Evolutionary conservation across 2,888 invertebrate species (phyloP).

Genomic region (Amphipoea oculea): DNA sequence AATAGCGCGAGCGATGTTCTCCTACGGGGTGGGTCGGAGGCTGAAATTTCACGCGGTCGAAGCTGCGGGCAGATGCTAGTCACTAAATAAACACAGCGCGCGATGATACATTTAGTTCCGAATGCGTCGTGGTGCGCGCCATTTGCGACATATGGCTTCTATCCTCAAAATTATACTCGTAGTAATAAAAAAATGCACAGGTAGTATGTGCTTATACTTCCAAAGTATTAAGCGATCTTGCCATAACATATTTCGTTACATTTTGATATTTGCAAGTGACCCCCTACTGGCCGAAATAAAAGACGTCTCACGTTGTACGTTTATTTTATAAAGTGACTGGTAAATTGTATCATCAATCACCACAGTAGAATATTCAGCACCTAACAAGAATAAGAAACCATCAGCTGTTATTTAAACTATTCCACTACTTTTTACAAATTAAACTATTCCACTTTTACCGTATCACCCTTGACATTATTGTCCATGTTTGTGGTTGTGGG

Average conservation of each 20-base stretch:
- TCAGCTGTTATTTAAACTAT: no score
- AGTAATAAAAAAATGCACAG: not conserved
- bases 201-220: not conserved
- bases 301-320: not conserved
- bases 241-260: not conserved
- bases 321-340: not conserved
- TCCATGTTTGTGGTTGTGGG: no score
- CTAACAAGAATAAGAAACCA: no score
- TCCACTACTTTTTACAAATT: no score
- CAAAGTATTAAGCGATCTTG: not conserved
- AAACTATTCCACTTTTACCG: no score
- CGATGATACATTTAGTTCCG: not conserved
- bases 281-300: not conserved
- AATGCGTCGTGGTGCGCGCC: not conserved
- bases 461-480: not conserved
- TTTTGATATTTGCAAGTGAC: not conserved
- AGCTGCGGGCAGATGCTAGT: not conserved
- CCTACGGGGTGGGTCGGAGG: no score
- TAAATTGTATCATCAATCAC: no score
- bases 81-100: not conserved
- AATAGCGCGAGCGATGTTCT: no score
- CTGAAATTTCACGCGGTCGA: no score
- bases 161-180: not conserved
- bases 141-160: not conserved
- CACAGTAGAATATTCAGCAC: no score